A percentile compares a stretch with the other conserved stretches of the same genome.
These are phyloP conservation scores for Aramus guarauna DNA, from an alignment of 2,113 vertebrate species.

Conservation along the genomic window DNA sequence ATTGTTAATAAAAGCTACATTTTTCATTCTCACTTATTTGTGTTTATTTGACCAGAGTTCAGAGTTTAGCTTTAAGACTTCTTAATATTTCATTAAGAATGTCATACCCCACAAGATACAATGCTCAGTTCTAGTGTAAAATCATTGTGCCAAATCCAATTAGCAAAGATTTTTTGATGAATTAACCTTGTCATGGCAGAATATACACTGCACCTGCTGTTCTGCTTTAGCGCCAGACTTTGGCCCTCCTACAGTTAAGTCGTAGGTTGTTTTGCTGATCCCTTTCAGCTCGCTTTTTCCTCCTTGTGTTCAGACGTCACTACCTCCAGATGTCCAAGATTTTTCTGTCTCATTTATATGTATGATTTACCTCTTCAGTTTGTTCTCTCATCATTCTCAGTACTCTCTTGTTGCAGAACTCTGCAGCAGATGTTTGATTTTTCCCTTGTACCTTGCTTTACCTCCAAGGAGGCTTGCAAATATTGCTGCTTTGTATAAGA, in stretches of 20 bases:
- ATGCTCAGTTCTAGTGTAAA: neutral
- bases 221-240: slow-evolving; percentile 12
- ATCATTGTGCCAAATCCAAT: slow-evolving; percentile 39
- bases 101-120: neutral
- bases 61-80: neutral
- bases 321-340: slow-evolving; percentile 35
- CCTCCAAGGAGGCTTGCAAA: slow-evolving; percentile 12
- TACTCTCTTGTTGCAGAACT: neutral
- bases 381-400: slow-evolving; percentile 25
- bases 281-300: slow-evolving; percentile 24
- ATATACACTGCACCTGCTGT: slow-evolving; percentile 25
- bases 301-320: neutral
- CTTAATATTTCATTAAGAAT: neutral
- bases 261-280: slow-evolving; percentile 7
- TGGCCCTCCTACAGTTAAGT: slow-evolving; percentile 6
- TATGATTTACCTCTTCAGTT: slow-evolving; percentile 14
- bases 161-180: slow-evolving; percentile 48
- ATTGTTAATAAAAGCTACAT: neutral
- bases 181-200: slow-evolving; percentile 33
- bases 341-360: slow-evolving; percentile 40
- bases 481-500: neutral
- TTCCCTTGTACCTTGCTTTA: neutral
- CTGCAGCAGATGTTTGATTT: slow-evolving; percentile 25
- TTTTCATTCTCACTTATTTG: neutral
- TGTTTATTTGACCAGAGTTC: neutral